Evolutionary conservation across 2,113 vertebrate genomes (phyloP).

Genomic region (Rhynchomys soricoides): DNA sequence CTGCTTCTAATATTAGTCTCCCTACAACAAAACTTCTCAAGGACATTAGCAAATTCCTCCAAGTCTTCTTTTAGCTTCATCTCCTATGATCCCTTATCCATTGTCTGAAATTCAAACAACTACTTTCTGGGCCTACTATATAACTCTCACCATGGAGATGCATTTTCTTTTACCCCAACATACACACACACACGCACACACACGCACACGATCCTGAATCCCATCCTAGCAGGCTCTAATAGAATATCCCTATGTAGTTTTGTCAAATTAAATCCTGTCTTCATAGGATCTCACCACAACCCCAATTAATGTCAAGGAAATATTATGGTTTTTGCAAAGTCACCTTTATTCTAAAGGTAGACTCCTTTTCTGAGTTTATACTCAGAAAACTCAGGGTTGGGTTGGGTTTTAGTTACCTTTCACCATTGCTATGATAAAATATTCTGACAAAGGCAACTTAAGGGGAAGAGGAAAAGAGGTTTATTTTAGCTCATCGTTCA

Average conservation of each 20-base stretch:
- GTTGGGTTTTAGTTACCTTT: neutral
- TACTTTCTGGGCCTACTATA: neutral
- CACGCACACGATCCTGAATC: neutral
- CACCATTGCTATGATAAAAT: neutral
- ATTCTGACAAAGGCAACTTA: neutral
- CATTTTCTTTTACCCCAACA: neutral
- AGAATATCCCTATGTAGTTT: neutral
- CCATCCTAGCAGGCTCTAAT: neutral
- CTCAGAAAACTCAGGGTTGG: neutral
- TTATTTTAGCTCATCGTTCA: neutral
- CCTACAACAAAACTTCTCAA: constrained; percentile 19
- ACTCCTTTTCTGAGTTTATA: neutral
- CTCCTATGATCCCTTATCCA: neutral
- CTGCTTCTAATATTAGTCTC: constrained; percentile 1
- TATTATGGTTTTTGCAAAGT: neutral
- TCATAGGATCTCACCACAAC: neutral
- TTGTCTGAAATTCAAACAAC: neutral
- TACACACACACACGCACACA: neutral
- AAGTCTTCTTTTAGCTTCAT: neutral
- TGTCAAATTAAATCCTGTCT: neutral
- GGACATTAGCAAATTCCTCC: neutral
- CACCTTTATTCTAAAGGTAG: neutral
- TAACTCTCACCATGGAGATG: neutral
- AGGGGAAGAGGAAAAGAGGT: neutral
- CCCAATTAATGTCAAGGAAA: neutral